Conservation (phyloP, 1,140 invertebrate genomes). For the Drosophila fuyamai region DNA sequence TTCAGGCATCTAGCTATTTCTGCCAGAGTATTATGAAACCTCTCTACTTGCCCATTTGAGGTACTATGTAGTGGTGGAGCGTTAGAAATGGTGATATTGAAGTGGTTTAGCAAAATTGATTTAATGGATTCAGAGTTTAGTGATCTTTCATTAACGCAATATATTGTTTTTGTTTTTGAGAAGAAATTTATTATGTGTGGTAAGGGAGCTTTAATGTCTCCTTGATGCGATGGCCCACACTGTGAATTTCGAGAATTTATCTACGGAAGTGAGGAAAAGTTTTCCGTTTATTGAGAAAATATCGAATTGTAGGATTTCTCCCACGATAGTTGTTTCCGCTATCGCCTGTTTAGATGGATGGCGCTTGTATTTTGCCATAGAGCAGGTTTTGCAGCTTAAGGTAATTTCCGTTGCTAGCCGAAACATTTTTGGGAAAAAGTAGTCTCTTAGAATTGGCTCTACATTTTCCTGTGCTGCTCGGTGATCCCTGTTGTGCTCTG, state of each 20-base stretch:
- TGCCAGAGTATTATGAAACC: no score
- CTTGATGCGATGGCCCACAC: background rate
- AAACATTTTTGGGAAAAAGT: constrained; percentile 9
- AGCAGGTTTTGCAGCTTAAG: background rate
- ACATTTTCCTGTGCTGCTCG: background rate
- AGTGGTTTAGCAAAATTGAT: no score
- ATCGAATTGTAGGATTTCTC: background rate
- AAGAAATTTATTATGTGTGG: background rate
- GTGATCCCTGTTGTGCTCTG: constrained; percentile 1
- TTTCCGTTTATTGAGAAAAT: constrained; percentile 4
- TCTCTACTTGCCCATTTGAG: no score
- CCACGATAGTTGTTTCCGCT: background rate
- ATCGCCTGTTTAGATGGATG: constrained; percentile 1
- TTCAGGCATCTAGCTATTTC: no score
- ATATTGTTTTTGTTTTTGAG: no score
- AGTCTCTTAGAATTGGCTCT: constrained; percentile 1
- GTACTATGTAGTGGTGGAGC: no score
- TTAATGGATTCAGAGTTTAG: no score
- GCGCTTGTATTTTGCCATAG: constrained; percentile 8
- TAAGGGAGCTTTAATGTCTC: background rate
- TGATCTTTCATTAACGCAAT: no score
- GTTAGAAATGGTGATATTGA: no score
- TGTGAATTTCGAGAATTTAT: background rate
- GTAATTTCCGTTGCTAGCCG: constrained; percentile 1
- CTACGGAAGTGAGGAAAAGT: background rate